Evolutionary conservation across 2,797 vertebrate genomes (phyloP), one percentile per base, ranked within the genome.

Genomic region (Craterocephalus amniculus): DNA sequence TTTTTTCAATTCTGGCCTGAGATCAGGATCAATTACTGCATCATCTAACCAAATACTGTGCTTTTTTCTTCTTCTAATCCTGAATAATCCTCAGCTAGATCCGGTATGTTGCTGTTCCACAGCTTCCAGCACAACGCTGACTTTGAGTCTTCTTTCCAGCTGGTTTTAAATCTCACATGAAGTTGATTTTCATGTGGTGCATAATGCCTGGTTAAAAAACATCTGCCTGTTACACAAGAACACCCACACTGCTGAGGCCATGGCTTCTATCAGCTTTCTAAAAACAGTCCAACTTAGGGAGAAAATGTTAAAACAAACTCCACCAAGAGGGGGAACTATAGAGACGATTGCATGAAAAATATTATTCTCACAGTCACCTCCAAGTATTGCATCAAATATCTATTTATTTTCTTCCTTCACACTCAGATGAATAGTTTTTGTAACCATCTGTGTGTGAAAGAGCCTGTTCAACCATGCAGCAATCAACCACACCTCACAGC

Each of bases 191-290:
- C 58, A 56, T 49, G 69, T 73, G 73, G 69, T 67, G 59, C 55
- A 74, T 76, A 83, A 81, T 68, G 70, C 59, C 81, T 34, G 76
- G 76, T 85, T 87, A 67, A 74, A 74, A 88, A 90, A 84, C 86
- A 89, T 82, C 76, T 87, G 78, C 67, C 64, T 64, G 81, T 89
- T 88, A 83, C 49, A 86, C 85, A 90, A 89, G 73, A 79, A 85
- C 90, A 16, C 88, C 89, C 83, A 89, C 80, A 58, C 83, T 62
- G 72, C 82, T 67, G 52, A 78, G 48, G 80, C 73, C 83, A 85
- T 2, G 22, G 81, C 72, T 85, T 58, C 58, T 61, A 67, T 69
- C n/a, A 0, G 70, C 63, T 83, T 78, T 87, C 79, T 70, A 75
- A 85, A 85, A 76, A 80, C 72, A 80, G 66, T 55, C 70, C 78